Base-by-base conservation (phyloP, 2,113 vertebrate genomes). In the Caranx ignobilis region DNA sequence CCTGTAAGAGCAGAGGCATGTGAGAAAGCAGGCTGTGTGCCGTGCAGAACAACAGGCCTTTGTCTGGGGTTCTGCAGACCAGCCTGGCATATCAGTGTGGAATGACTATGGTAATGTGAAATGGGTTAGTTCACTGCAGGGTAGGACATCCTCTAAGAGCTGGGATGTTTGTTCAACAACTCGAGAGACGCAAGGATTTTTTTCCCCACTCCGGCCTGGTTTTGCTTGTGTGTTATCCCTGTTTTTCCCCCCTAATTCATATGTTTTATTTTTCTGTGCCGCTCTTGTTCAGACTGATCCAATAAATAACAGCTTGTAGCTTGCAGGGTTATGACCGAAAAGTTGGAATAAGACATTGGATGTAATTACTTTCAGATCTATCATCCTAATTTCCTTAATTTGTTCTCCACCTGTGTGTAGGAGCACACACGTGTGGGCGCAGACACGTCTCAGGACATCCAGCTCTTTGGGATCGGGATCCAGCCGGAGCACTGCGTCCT, bases 381-480 rank as follows among this genome's bases (percentile, higher is more conserved):
- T 39, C n/a, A 35, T 35, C 66, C 13, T 63, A 57, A 35, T 83
- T 83, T 65, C 31, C 19, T 39, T 56, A 56, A 80, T 83, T 15
- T 77, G 50, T 80, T 63, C n/a, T 83, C 79, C 82, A 56, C 73
- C 79, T 92, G 93, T 85, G 81, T 82, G 41, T 76, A 99, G 98
- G 96, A 97, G 87, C 96, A 96, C 85, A 97, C 96, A 0, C 95
- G 94, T 83, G 96, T 99, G 82, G 98, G 98, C 26, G 98, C 97
- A 11, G 96, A 99, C 90, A 98, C 97, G 0, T 98, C 98, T 85
- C 98, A 99, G 94, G 98, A 99, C 91, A 98, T 99, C 90, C 98
- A 99, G 94, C 96, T 99, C 68, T 99, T 97, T 63, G 98, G 98
- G 11, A 99, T 99, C 82, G 98, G 98, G 39, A 99, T 99, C 88